Conservation (phyloP, 2,113 vertebrate species). For the Calidris pygmaea region DNA sequence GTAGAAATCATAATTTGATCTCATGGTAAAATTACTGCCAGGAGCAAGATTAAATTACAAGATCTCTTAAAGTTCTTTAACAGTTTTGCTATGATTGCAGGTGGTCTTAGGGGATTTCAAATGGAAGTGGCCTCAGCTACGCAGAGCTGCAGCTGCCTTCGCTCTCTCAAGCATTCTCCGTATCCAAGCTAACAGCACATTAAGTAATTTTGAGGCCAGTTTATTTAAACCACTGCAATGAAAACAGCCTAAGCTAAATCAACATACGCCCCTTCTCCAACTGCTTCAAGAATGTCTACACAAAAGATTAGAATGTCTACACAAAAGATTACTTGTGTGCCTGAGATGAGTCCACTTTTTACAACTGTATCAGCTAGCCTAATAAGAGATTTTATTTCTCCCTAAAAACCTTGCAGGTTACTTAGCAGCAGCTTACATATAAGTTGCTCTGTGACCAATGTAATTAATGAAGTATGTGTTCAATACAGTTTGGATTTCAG, state of each 20-base stretch:
- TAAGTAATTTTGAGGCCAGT: neutral
- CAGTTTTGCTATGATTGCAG: neutral
- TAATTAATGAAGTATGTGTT: neutral
- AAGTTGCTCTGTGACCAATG: neutral
- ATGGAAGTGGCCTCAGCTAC: neutral
- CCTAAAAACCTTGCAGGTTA: neutral
- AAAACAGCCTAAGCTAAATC: constrained; percentile 7
- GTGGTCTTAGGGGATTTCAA: neutral
- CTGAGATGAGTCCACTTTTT: neutral
- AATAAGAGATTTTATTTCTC: neutral
- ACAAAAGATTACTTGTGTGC: neutral
- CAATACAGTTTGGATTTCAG: neutral
- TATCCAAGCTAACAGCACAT: neutral
- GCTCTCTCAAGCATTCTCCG: neutral
- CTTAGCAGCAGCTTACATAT: neutral
- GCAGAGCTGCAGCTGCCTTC: neutral
- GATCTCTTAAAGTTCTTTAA: neutral
- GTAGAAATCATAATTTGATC: neutral
- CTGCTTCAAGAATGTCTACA: neutral
- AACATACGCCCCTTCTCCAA: neutral
- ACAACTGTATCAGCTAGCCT: neutral
- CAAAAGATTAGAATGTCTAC: constrained; percentile 18
- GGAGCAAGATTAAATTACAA: neutral
- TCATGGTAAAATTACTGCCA: neutral
- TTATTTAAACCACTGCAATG: constrained; percentile 21